Evolutionary conservation across 92 coral and sea anemone species (phyloP).

Genomic region (Epizoanthus illoricatus): DNA sequence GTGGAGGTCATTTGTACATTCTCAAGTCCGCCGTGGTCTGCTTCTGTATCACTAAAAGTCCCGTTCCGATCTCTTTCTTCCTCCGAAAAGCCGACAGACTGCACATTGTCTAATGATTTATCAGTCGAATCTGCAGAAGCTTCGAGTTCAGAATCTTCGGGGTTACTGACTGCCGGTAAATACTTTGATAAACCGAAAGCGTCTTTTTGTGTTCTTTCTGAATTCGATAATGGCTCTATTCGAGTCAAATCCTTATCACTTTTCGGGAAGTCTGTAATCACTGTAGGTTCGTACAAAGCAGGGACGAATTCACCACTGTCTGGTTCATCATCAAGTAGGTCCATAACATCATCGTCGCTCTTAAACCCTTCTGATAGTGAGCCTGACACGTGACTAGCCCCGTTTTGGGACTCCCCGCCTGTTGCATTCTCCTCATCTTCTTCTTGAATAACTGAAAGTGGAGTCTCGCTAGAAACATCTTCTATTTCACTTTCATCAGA

Average conservation of each 20-base stretch:
- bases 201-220: constrained; percentile 15
- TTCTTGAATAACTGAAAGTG: constrained; percentile 89
- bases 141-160: constrained; percentile 7
- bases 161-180: constrained; percentile 18
- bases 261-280: constrained; percentile 37
- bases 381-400: constrained; percentile 56
- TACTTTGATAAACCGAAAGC: constrained; percentile 44
- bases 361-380: constrained; percentile 88
- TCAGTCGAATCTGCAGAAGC: not conserved
- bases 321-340: constrained; percentile 81
- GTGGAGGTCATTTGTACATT: constrained; percentile 55
- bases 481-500: constrained; percentile 83
- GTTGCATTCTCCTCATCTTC: constrained; percentile 82
- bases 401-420: constrained; percentile 45
- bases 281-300: constrained; percentile 38
- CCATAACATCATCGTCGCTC: constrained; percentile 98
- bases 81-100: not conserved
- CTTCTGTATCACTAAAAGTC: constrained; percentile 74
- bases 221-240: constrained; percentile 29
- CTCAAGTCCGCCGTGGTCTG: constrained; percentile 55
- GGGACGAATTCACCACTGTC: constrained; percentile 54
- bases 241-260: constrained; percentile 15
- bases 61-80: constrained; percentile 18
- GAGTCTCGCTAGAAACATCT: constrained; percentile 71
- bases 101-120: not conserved